Conservation (phyloP, 1,140 invertebrate genomes). For the Colletes latitarsis region DNA sequence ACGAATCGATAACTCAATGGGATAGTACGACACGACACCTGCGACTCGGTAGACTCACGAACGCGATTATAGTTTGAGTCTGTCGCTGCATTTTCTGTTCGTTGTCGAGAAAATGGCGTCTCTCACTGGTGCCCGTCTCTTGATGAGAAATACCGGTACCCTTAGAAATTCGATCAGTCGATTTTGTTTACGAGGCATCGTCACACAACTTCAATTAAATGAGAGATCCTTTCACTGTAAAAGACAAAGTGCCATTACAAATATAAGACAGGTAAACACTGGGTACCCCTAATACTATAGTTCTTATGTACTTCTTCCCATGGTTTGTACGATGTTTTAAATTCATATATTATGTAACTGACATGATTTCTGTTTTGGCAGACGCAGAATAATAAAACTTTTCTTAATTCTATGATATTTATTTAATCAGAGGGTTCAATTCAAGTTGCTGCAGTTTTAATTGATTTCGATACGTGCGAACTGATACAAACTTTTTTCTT, state of each 20-base stretch:
- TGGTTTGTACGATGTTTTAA: background rate
- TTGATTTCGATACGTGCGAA: background rate
- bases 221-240: constrained; percentile 49
- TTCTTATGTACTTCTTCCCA: background rate
- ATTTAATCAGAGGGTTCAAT: background rate
- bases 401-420: background rate
- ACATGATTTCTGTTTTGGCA: constrained; percentile 5
- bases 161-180: constrained; percentile 54
- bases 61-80: background rate
- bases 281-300: background rate
- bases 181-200: constrained; percentile 27
- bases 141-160: constrained; percentile 64
- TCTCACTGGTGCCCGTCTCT: constrained; percentile 61
- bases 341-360: constrained; percentile 55
- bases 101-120: constrained; percentile 70
- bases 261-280: constrained; percentile 65
- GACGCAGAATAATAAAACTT: background rate
- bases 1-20: background rate
- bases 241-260: constrained; percentile 21
- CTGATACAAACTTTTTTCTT: background rate
- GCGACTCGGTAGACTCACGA: background rate
- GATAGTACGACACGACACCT: background rate
- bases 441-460: background rate
- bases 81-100: constrained; percentile 10
- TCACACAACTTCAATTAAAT: constrained; percentile 22